These are phyloP conservation scores for Theretra japonica DNA, from an alignment of 2,888 invertebrate genomes.

Conservation along the genomic window DNA sequence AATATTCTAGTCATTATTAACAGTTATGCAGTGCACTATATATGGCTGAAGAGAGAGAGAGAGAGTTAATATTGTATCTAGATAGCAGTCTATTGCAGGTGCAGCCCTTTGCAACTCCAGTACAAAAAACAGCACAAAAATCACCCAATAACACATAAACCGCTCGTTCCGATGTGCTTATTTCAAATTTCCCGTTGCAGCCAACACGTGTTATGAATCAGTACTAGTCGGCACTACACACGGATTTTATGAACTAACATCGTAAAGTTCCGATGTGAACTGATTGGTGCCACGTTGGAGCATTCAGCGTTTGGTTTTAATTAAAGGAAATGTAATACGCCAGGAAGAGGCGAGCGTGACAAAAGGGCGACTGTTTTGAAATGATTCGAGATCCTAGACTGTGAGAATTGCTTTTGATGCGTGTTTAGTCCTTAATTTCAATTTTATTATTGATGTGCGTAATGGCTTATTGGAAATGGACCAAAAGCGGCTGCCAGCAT, in stretches of 20 bases:
- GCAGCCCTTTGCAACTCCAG: not conserved
- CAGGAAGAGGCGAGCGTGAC: constrained; percentile 56
- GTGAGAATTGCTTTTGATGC: not conserved
- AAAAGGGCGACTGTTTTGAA: constrained; percentile 36
- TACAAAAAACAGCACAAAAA: not conserved
- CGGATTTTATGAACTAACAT: constrained; percentile 73
- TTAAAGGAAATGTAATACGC: constrained; percentile 70
- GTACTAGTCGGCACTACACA: constrained; percentile 67
- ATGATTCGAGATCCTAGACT: not conserved
- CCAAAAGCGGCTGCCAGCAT: no score
- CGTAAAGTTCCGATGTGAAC: constrained; percentile 66
- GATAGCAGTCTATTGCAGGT: no score
- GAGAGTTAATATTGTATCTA: no score
- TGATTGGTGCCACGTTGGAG: constrained; percentile 80
- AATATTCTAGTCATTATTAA: no score
- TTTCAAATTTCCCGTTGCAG: constrained; percentile 47
- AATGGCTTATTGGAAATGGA: no score
- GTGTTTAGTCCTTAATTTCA: not conserved
- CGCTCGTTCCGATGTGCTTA: constrained; percentile 37
- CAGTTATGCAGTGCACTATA: no score
- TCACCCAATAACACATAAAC: not conserved
- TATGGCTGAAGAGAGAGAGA: no score
- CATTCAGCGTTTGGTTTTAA: constrained; percentile 72
- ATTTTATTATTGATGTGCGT: not conserved
- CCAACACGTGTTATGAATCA: constrained; percentile 79